These are phyloP conservation scores for Spea multiplicata DNA, from an alignment of 2,113 vertebrate species.

Conservation along the genomic window DNA sequence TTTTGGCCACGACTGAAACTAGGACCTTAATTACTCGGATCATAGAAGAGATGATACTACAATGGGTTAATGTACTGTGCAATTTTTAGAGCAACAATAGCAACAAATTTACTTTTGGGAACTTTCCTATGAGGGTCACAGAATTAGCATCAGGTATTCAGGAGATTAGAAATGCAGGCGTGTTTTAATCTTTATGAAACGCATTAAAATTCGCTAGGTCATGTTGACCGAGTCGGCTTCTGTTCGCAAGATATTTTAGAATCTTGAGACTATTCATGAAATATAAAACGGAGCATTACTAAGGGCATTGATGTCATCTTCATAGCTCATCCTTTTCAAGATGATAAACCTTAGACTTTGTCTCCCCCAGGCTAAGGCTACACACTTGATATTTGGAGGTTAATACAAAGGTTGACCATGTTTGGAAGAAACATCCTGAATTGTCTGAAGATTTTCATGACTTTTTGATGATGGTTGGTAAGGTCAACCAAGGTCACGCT, in stretches of 20 bases:
- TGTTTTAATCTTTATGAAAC: neutral
- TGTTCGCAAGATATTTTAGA: neutral
- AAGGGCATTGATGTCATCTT: slow-evolving; percentile 5
- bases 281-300: neutral
- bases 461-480: slow-evolving; percentile 27
- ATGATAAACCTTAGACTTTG: slow-evolving; percentile 10
- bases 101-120: too few relatives aligned
- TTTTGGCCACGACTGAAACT: too few relatives aligned
- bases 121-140: too few relatives aligned
- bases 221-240: neutral
- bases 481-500: slow-evolving; percentile 8
- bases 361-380: slow-evolving; percentile 10
- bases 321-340: slow-evolving; percentile 16
- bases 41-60: too few relatives aligned
- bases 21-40: too few relatives aligned
- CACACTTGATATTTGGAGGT: slow-evolving; percentile 15
- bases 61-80: too few relatives aligned
- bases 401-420: slow-evolving; percentile 23
- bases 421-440: slow-evolving; percentile 24
- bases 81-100: too few relatives aligned
- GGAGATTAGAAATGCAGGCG: too few relatives aligned
- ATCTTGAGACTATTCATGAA: neutral
- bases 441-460: slow-evolving; percentile 33
- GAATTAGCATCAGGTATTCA: too few relatives aligned
- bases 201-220: neutral